Percentiles rank a stretch among this genome's conserved stretches.
Evolutionary conservation across 2,797 vertebrate genomes (phyloP).

Genomic region (Halcyon leucocephala): DNA sequence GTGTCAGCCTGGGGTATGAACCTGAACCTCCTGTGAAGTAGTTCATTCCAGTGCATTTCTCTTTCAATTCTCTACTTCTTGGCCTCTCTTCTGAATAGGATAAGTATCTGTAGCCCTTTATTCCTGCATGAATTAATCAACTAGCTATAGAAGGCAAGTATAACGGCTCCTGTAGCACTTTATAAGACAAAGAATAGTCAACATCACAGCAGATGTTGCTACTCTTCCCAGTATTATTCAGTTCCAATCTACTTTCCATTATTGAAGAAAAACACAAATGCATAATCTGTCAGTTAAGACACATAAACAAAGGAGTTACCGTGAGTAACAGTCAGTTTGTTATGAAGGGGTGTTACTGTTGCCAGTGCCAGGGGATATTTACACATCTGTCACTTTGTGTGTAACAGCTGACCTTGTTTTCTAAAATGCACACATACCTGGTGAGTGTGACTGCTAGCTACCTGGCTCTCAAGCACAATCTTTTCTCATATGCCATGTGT

Average conservation of each 20-base stretch:
- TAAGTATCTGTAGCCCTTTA: background rate
- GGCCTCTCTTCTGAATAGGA: background rate
- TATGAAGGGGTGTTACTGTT: background rate
- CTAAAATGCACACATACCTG: background rate
- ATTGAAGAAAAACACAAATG: constrained; percentile 39
- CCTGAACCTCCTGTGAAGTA: background rate
- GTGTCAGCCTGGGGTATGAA: background rate
- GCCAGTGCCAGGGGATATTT: background rate
- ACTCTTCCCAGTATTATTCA: constrained; percentile 15
- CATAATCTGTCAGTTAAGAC: background rate
- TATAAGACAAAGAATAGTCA: background rate
- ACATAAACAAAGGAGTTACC: background rate
- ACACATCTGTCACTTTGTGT: background rate
- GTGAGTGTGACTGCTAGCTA: background rate
- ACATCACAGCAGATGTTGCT: constrained; percentile 21
- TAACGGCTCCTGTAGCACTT: background rate
- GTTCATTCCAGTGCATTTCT: background rate
- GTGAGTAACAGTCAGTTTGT: background rate
- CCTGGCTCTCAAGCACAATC: background rate
- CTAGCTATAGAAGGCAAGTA: background rate
- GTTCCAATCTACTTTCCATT: constrained; percentile 34
- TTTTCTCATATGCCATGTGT: background rate
- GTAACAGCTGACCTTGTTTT: background rate
- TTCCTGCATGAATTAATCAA: constrained; percentile 21
- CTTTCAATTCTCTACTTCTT: background rate